Conservation (phyloP, 2,888 invertebrate genomes). For the Aporophyla lueneburgensis region DNA sequence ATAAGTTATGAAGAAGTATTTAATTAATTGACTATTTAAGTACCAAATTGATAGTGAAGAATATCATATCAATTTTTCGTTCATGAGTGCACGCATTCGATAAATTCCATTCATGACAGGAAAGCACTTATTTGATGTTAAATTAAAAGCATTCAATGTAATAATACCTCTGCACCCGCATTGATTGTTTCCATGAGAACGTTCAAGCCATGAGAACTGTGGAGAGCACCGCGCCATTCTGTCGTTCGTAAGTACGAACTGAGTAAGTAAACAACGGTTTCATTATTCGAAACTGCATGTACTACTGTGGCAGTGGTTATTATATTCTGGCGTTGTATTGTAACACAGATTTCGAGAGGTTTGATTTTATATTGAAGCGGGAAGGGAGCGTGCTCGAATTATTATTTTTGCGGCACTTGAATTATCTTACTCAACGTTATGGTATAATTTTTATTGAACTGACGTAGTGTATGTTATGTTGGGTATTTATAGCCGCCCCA, state of each 20-base stretch:
- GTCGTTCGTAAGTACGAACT: conserved; percentile 61
- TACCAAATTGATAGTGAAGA: neutral
- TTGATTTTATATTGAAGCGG: conserved; percentile 44
- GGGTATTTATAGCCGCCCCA: conserved; percentile 89
- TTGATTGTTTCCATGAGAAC: conserved; percentile 87
- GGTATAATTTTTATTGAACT: conserved; percentile 78
- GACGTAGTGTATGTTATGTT: conserved; percentile 79
- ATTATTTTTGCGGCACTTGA: conserved; percentile 67
- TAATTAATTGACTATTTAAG: neutral
- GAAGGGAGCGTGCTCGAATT: conserved; percentile 40
- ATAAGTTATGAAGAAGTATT: neutral
- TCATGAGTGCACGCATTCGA: conserved; percentile 44
- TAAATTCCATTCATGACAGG: conserved; percentile 57
- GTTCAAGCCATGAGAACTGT: conserved; percentile 83
- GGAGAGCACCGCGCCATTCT: conserved; percentile 78
- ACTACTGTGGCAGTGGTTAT: conserved; percentile 49
- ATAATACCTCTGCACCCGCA: conserved; percentile 80
- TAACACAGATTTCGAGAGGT: conserved; percentile 52
- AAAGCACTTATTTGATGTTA: conserved; percentile 74
- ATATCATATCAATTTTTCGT: conserved; percentile 9
- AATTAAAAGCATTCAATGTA: conserved; percentile 78
- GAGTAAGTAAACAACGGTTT: conserved; percentile 68
- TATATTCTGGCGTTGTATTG: conserved; percentile 47
- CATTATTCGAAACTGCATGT: conserved; percentile 63
- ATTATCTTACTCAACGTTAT: conserved; percentile 71